Base-by-base conservation (phyloP, 2,888 invertebrate species). In the Acrocyrtus sp. region DNA sequence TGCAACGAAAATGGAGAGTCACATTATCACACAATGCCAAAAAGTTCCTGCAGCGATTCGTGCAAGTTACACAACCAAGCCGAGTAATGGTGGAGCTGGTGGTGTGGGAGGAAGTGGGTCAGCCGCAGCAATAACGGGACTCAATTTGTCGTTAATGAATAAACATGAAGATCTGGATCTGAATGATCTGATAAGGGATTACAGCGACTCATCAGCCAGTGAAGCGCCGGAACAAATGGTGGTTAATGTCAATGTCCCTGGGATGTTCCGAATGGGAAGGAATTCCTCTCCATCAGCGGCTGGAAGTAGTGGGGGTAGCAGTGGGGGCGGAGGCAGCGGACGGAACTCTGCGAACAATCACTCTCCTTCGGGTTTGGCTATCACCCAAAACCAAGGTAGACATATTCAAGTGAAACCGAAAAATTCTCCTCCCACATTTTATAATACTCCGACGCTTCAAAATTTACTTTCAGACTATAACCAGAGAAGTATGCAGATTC, bases 1-100 rank as follows among this genome's bases (percentile, higher is more conserved):
- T 70, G 70, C 70, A 34, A 70, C 70, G 8, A 70, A 70, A 12
- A 72, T 72, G 63, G 65, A 74, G 41, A 58, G 58, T 22, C 74
- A 74, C 61, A 74, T 74, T 53, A 68, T 73, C 50, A 73, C 73
- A 45, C 73, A 73, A 57, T 73, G 73, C 50, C 73, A 73, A 56
- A 72, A 70, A n/a, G 74, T 74, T 8, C 74, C 74, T 17, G 58
- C 67, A 12, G 53, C 63, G 4, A 60, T 74, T 24, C 57, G 74
- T 17, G 48, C 53, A 17, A 63, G 63, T 22, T 74, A 74, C 50
- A 69, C 74, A 34, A 74, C 69, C n/a, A 69, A 69, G 27, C 69
- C 69, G 19, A 62, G 67, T 1, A 70, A 70, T 43, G 70, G 69
- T 26, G 69, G 66, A 3, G 61, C 15, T 3, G 57, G 56, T 4